These are phyloP conservation scores for Cydia pomonella DNA, from an alignment of 1,140 invertebrate genomes.

Conservation along the genomic window DNA sequence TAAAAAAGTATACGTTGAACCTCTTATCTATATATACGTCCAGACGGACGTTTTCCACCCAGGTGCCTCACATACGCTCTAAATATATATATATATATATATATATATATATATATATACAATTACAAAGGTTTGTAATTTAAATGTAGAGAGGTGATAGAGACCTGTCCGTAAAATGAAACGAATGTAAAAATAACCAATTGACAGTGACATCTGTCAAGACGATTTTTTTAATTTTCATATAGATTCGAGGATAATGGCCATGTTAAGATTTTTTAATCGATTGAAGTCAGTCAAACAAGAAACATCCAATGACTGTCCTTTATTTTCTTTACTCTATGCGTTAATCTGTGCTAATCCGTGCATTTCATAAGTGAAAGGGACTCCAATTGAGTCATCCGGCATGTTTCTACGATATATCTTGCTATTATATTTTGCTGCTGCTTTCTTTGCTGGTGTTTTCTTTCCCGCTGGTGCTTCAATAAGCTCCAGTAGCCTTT, in stretches of 20 bases:
- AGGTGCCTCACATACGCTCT: no score
- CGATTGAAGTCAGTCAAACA: background rate
- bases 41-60: no score
- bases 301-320: background rate
- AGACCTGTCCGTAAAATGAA: background rate
- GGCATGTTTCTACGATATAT: background rate
- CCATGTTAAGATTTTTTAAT: background rate
- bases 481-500: constrained; percentile 33
- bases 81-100: no score
- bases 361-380: constrained; percentile 52
- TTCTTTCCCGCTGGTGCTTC: background rate
- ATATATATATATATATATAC: no score
- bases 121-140: background rate
- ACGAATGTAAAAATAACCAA: background rate
- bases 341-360: constrained; percentile 48
- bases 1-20: no score
- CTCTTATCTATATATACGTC: no score
- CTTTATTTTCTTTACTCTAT: constrained; percentile 1
- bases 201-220: constrained; percentile 1
- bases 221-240: background rate
- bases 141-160: background rate
- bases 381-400: constrained; percentile 38
- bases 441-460: background rate
- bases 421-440: constrained; percentile 36
- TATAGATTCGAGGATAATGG: background rate